Evolutionary conservation across 2,797 vertebrate genomes (phyloP).

Genomic region (Decapterus maruadsi): DNA sequence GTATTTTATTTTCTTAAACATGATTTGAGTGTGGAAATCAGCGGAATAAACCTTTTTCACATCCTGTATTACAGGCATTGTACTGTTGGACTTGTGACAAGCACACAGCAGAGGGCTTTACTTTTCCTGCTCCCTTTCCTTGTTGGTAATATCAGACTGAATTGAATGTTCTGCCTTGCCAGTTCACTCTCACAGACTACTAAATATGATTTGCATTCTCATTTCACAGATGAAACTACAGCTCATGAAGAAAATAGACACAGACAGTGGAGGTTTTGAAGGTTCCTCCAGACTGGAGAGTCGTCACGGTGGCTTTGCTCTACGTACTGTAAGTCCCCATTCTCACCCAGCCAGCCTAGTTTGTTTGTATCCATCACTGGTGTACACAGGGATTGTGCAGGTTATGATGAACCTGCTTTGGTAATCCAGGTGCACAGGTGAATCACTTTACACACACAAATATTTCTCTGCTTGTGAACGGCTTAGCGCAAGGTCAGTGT

Average conservation of each 20-base stretch:
- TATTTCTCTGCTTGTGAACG: constrained; percentile 1
- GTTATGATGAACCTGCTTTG: constrained; percentile 35
- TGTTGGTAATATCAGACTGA: constrained; percentile 75
- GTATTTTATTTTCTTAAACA: constrained; percentile 39
- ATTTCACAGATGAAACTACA: constrained; percentile 82
- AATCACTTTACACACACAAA: constrained; percentile 19
- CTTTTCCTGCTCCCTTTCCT: constrained; percentile 52
- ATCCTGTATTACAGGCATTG: constrained; percentile 54
- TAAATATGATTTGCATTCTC: constrained; percentile 83
- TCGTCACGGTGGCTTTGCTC: constrained; percentile 71
- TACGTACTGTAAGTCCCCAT: constrained; percentile 59
- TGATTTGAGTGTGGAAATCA: constrained; percentile 53
- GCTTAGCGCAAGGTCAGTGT: constrained; percentile 20
- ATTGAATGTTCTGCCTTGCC: constrained; percentile 81
- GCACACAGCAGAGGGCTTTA: constrained; percentile 41
- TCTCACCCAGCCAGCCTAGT: constrained; percentile 43
- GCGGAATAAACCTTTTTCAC: constrained; percentile 61
- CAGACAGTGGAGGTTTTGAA: constrained; percentile 61
- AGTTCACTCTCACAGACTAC: constrained; percentile 71
- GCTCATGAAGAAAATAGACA: constrained; percentile 70
- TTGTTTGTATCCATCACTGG: constrained; percentile 50
- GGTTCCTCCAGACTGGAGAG: constrained; percentile 64
- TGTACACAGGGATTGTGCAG: constrained; percentile 36
- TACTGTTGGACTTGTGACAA: constrained; percentile 59
- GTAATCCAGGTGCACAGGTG: constrained; percentile 43